Base-by-base conservation (phyloP, 2,113 vertebrate genomes). In the Pomatorhinus ruficollis region DNA sequence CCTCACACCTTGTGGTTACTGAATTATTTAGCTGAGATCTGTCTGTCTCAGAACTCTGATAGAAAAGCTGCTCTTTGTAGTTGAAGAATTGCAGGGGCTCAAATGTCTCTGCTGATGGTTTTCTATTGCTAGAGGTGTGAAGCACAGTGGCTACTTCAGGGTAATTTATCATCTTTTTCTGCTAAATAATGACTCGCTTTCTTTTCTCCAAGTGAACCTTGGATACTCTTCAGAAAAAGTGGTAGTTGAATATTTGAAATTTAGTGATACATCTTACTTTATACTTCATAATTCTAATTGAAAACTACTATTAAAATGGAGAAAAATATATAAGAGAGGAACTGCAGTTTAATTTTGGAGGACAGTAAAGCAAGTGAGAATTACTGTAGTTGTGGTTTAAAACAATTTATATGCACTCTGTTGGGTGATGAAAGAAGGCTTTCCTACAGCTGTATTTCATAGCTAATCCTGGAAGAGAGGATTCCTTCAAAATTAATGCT, bases 121-220 rank as follows among this genome's bases (percentile, higher is more conserved):
- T 93, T 64, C 56, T 50, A 3, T 71, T 91, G 20, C 69, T 3
- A 15, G 35, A 70, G 54, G 50, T 81, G 56, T 82, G 80, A 83
- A 90, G 39, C 64, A 66, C 4, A 6, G 65, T 2, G 27, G 61
- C 89, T 87, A 49, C 42, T 59, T 53, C 33, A 19, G 49, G 31
- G 47, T 91, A 66, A 84, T 95, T 95, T 86, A 91, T 92, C 82
- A 83, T 30, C n/a, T 93, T 91, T 93, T 89, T 75, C 72, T 87
- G 65, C 24, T 12, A 74, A 94, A 66, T 84, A 95, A 79, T 39
- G 50, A 17, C n/a, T 94, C 37, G 6, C 63, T 77, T 59, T 53
- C 28, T 72, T 44, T 40, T 35, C 33, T 50, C 23, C 61, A 54
- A 61, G 37, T 80, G 71, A 49, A 76, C 63, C 44, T 39, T 53